Evolutionary conservation across 1,140 invertebrate genomes (phyloP), one percentile per base, ranked within the genome.

Genomic region (Trachymyrmex septentrionalis): DNA sequence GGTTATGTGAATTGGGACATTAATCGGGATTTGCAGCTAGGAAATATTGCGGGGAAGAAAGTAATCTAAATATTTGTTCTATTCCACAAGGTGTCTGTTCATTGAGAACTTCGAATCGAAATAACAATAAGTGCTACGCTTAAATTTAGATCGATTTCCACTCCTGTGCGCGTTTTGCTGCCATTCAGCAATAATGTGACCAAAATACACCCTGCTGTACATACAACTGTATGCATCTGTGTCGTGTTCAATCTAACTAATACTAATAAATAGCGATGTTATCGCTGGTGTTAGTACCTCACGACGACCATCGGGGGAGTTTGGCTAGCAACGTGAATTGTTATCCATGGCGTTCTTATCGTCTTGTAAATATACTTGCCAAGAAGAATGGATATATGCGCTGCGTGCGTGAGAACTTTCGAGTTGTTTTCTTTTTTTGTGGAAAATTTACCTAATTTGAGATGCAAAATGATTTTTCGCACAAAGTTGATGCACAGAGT

Each of bases 71-170:
- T 69, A 10, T 50, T 64, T 30, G n/a, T 38, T 61, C 55, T 53
- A 61, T 73, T 86, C 59, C 21, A 27, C 12, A 24, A 34, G 38
- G 30, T 48, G 38, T 34, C 61, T 24, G n/a, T 55, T 53, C 44
- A 21, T 86, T 57, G 27, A 19, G 48, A 75, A 77, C 19, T 64
- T 84, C 48, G 44, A 24, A 34, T 67, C 55, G 50, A 44, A 34
- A 73, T 72, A 76, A 27, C 48, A 10, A 81, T 55, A 84, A 78
- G 72, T 77, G 78, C 44, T 53, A 61, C 21, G 71, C 72, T 78
- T 87, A 44, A 73, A 86, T 50, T 71, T 86, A 78, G 64, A 30
- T 57, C 34, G 85, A 67, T 57, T 86, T 77, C 63, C 80, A 86
- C 69, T 61, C 30, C 48, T 69, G 19, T 16, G 69, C 48, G 82